A percentile compares a stretch with the other conserved stretches of the same genome.
phyloP scores from a whole-genome alignment of 2,113 vertebrate genomes.

The Lagopus leucura region DNA sequence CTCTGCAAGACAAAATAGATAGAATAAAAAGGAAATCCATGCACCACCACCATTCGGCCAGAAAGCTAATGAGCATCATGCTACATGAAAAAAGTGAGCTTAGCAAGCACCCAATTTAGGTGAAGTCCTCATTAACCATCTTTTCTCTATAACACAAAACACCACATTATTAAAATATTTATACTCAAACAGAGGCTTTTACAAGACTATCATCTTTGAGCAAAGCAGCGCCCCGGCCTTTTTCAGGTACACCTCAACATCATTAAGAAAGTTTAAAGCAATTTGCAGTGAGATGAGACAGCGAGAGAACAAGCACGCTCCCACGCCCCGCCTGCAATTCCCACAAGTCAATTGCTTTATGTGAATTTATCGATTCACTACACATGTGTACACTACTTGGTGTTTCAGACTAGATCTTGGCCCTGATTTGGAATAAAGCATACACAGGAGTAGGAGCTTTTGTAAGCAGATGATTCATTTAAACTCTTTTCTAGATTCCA shows the following conservation, averaged over 20 bases:
- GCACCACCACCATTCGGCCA: background rate
- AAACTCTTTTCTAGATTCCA: background rate
- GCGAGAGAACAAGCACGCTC: background rate
- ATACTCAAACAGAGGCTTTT: background rate
- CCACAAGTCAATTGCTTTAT: background rate
- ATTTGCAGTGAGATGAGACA: background rate
- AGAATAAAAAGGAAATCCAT: background rate
- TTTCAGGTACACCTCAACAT: background rate
- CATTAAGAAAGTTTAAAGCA: background rate
- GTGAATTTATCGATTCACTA: background rate
- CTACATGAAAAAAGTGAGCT: background rate
- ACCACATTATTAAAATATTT: background rate
- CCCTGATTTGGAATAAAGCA: background rate
- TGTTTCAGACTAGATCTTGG: background rate
- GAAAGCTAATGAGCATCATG: background rate
- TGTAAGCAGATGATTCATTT: background rate
- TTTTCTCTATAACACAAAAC: background rate
- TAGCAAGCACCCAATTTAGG: background rate
- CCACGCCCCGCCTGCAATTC: background rate
- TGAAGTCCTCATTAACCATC: background rate
- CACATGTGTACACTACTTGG: background rate
- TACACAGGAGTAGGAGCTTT: background rate
- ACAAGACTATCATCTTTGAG: background rate
- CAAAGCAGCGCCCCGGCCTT: background rate
- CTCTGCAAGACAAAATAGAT: background rate